These are phyloP conservation scores for Drosophila seguyi DNA, from an alignment of 1,140 invertebrate genomes.

Conservation along the genomic window DNA sequence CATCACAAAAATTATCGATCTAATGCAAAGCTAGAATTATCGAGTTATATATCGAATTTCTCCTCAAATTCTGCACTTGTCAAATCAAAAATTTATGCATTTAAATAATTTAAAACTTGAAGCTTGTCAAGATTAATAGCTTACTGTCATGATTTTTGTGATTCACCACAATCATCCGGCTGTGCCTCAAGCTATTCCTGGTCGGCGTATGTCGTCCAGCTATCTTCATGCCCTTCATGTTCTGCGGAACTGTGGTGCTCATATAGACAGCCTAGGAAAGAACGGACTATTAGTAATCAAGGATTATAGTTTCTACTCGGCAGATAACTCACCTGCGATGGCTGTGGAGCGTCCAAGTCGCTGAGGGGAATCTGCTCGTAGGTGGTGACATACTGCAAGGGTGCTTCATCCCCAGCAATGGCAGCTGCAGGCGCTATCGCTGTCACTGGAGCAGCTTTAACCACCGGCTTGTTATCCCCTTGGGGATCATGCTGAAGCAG, in stretches of 20 bases:
- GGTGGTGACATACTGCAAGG: slow-evolving; percentile 47
- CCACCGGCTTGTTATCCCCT: slow-evolving; percentile 5
- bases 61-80: neutral
- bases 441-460: slow-evolving; percentile 11
- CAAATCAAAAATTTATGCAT: neutral
- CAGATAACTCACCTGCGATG: slow-evolving; percentile 65
- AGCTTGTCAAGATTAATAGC: neutral
- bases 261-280: slow-evolving; percentile 82
- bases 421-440: neutral
- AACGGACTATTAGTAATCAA: neutral
- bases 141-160: slow-evolving; percentile 86
- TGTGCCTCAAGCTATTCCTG: slow-evolving; percentile 89
- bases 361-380: slow-evolving; percentile 77
- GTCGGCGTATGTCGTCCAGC: slow-evolving; percentile 89
- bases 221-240: slow-evolving; percentile 88
- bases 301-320: no score
- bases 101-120: neutral
- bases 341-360: slow-evolving; percentile 66
- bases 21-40: no score
- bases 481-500: slow-evolving; percentile 46
- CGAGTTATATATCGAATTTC: neutral
- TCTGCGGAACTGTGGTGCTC: slow-evolving; percentile 90
- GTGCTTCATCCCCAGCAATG: slow-evolving; percentile 1
- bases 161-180: slow-evolving; percentile 89
- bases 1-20: no score